Evolutionary conservation across 2,888 invertebrate species (phyloP), one percentile per base, ranked within the genome.

Genomic region (Callyntrura guangdongensis): DNA sequence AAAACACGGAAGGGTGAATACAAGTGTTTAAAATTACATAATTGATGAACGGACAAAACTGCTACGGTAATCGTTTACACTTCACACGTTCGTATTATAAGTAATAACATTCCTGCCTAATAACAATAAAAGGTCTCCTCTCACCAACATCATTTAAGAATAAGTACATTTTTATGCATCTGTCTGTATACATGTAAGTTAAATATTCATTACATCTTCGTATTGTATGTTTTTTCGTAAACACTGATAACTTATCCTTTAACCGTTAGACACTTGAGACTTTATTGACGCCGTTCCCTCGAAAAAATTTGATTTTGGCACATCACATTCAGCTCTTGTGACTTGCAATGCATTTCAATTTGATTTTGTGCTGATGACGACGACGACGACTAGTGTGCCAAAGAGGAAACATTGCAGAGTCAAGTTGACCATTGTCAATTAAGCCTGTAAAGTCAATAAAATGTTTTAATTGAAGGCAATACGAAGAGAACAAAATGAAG

Each of bases 1-100:
- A 72, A 82, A 82, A 88, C 27, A 82, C 81, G 88, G 88, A 88
- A 88, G 82, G 69, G 36, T 53, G 79, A 79, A 14, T 77, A n/a
- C 5, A n/a, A 61, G 45, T 20, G 61, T 82, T 82, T 4, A 49
- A 45, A 81, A 20, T 82, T 47, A 61, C 17, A n/a, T 56, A 79
- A 56, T 74, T 56, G 79, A 14, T 79, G 53, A 79, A 79, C 79
- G 25, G 53, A 17, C 79, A 79, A 4, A 27, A 79, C 49, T 53
- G 11, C 25, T 49, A 64, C n/a, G 45, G 6, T 49, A 47, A 47
- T 47, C 25, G 49, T 82, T 61, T 8, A 45, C 82, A 82, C 61
- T 61, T 82, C 36, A 81, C n/a, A 79, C 67, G 67, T 36, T 67
- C n/a, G n/a, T 11, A 72, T n/a, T 1, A 45, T 45, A 17, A 64